These are phyloP conservation scores for Trissolcus basalis DNA, from an alignment of 1,140 invertebrate genomes.

Conservation along the genomic window DNA sequence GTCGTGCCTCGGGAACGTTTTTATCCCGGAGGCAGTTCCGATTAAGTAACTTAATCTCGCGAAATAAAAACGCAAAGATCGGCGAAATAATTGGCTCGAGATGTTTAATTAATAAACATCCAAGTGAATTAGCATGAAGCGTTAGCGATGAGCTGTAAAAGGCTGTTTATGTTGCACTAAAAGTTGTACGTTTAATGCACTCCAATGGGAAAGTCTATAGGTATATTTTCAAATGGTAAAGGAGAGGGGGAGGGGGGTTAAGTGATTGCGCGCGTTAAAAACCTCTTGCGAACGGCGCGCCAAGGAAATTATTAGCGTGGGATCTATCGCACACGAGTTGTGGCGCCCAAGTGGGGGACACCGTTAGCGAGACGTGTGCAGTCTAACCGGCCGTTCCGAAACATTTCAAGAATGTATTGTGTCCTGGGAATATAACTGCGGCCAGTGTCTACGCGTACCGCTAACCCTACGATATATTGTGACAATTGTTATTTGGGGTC, in stretches of 20 bases:
- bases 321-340: slow-evolving; percentile 61
- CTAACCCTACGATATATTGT: slow-evolving; percentile 56
- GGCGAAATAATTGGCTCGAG: no score
- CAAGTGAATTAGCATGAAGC: no score
- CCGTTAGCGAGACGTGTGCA: slow-evolving; percentile 64
- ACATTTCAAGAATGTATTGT: slow-evolving; percentile 67
- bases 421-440: slow-evolving; percentile 51
- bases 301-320: slow-evolving; percentile 61
- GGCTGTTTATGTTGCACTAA: not conserved
- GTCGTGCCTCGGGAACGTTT: no score
- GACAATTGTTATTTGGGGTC: slow-evolving; percentile 40
- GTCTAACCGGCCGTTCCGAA: slow-evolving; percentile 56
- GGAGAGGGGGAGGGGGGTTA: slow-evolving; percentile 7
- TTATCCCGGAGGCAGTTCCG: no score
- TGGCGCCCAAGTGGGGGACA: slow-evolving; percentile 47
- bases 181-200: slow-evolving; percentile 4
- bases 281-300: slow-evolving; percentile 38
- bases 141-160: no score
- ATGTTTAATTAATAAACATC: no score
- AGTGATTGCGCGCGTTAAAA: slow-evolving; percentile 37
- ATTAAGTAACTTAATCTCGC: no score
- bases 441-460: slow-evolving; percentile 42
- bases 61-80: no score
- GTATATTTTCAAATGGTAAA: no score
- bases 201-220: no score